Evolutionary conservation across 1,140 invertebrate genomes (phyloP).

Genomic region (Pseudoatta argentina): DNA sequence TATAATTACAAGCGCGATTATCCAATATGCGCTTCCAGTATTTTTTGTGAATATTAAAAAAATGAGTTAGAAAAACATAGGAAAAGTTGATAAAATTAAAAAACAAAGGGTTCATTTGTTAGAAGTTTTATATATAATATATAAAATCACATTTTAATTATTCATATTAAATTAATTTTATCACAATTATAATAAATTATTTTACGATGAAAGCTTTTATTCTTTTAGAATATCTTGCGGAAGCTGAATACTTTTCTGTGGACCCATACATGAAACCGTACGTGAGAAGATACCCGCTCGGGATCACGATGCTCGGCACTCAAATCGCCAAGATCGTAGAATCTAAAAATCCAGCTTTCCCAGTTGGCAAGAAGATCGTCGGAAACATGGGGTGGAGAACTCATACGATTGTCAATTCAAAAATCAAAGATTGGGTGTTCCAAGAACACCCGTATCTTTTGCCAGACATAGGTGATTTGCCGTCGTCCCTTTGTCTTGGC

Average conservation of each 20-base stretch:
- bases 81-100: too few relatives aligned
- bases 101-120: too few relatives aligned
- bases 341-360: slow-evolving; percentile 88
- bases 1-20: too few relatives aligned
- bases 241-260: slow-evolving; percentile 90
- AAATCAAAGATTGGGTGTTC: background rate
- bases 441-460: slow-evolving; percentile 81
- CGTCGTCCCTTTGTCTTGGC: slow-evolving; percentile 88
- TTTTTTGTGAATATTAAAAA: too few relatives aligned
- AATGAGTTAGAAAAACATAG: too few relatives aligned
- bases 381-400: slow-evolving; percentile 89
- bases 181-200: too few relatives aligned
- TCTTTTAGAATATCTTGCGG: slow-evolving; percentile 88
- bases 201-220: background rate
- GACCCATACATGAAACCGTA: slow-evolving; percentile 91
- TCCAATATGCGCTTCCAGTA: too few relatives aligned
- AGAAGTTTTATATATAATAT: too few relatives aligned
- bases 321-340: slow-evolving; percentile 90
- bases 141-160: too few relatives aligned
- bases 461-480: slow-evolving; percentile 87
- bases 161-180: too few relatives aligned
- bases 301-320: slow-evolving; percentile 88
- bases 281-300: slow-evolving; percentile 84
- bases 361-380: slow-evolving; percentile 87
- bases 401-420: slow-evolving; percentile 82